phyloP scores from a whole-genome alignment of 2,888 invertebrate genomes.

The Protophormia terraenovae region DNA sequence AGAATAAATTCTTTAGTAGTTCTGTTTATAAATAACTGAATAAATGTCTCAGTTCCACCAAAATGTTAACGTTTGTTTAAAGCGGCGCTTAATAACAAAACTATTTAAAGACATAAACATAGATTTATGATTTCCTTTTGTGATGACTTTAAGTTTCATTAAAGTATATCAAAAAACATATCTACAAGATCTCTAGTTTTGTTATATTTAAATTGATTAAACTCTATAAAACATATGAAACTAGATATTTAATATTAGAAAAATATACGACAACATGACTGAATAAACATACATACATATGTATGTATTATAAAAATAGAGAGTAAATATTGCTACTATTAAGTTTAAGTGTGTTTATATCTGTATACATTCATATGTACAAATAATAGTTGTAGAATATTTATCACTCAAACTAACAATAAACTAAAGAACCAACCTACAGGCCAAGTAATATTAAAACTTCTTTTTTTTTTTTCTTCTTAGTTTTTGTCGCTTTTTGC shows the following conservation, averaged over 20 bases:
- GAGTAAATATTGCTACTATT: no score
- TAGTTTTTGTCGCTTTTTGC: neutral
- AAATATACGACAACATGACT: no score
- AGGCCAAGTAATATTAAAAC: conserved; percentile 42
- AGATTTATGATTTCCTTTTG: conserved; percentile 4
- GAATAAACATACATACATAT: neutral
- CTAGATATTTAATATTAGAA: no score
- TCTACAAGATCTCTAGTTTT: neutral
- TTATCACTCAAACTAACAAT: neutral
- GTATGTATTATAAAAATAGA: no score
- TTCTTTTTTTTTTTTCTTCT: conserved; percentile 24
- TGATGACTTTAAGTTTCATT: neutral
- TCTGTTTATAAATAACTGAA: neutral
- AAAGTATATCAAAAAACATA: neutral
- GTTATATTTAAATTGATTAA: neutral
- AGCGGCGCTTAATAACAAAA: conserved; percentile 2
- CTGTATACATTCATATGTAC: neutral
- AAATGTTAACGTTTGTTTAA: neutral
- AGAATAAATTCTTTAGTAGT: neutral
- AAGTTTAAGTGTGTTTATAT: no score
- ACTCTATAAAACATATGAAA: no score
- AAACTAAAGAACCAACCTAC: conserved; percentile 9
- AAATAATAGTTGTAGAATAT: neutral
- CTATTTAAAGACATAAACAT: neutral
- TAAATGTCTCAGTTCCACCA: neutral